phyloP scores from a whole-genome alignment of 2,888 invertebrate genomes.

The Meliscaeva auricollis region DNA sequence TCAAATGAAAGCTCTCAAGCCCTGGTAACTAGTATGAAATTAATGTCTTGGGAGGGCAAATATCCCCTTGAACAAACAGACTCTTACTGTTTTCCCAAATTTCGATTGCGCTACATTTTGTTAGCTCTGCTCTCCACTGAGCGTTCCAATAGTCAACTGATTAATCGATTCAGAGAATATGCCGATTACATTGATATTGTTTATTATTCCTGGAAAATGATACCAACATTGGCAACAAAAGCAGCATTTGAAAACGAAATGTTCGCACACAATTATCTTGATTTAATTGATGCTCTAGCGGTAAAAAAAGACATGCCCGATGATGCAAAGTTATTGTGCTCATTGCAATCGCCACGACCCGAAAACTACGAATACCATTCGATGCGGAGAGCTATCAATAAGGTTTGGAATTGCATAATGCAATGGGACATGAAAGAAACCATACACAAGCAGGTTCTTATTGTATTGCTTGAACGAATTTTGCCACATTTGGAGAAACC shows the following conservation, averaged over 20 bases:
- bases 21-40: conserved; percentile 89
- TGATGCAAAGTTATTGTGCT: conserved; percentile 83
- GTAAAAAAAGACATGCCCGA: conserved; percentile 81
- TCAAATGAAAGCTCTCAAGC: conserved; percentile 86
- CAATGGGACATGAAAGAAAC: conserved; percentile 89
- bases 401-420: conserved; percentile 91
- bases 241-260: conserved; percentile 84
- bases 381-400: conserved; percentile 87
- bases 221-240: conserved; percentile 86
- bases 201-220: conserved; percentile 88
- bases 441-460: conserved; percentile 91
- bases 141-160: conserved; percentile 86
- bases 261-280: conserved; percentile 88
- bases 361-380: conserved; percentile 86
- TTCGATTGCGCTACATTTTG: conserved; percentile 88
- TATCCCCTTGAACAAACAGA: conserved; percentile 85
- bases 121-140: conserved; percentile 87
- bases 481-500: conserved; percentile 93
- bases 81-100: conserved; percentile 87
- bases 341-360: conserved; percentile 79
- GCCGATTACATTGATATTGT: conserved; percentile 90
- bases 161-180: conserved; percentile 90
- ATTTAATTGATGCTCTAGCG: conserved; percentile 86
- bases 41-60: conserved; percentile 90
- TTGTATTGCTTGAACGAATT: conserved; percentile 92